phyloP scores from a whole-genome alignment of 1,140 invertebrate genomes.

The Anagrus nilaparvatae region DNA sequence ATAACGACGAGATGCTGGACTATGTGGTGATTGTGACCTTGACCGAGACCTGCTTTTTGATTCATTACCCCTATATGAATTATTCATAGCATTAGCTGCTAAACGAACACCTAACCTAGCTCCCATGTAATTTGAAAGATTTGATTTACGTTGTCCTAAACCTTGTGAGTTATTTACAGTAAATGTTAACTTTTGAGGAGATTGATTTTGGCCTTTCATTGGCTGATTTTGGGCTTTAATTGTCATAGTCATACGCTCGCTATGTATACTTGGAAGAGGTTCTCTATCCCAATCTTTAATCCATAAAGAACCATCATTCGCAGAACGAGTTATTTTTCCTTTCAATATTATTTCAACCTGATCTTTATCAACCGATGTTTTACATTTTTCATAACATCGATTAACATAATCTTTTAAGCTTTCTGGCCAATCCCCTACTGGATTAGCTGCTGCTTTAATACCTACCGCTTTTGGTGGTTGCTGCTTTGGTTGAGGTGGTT shows the following conservation, averaged over 20 bases:
- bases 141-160: slow-evolving; percentile 31
- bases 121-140: slow-evolving; percentile 44
- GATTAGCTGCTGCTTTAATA: slow-evolving; percentile 25
- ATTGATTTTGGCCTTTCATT: slow-evolving; percentile 18
- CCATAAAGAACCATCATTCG: slow-evolving; percentile 74
- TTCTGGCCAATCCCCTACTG: slow-evolving; percentile 56
- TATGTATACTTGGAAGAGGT: slow-evolving; percentile 75
- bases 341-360: slow-evolving; percentile 88
- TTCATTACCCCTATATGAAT: slow-evolving; percentile 25
- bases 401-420: slow-evolving; percentile 77
- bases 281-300: slow-evolving; percentile 87
- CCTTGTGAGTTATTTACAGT: slow-evolving; percentile 21
- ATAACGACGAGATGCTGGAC: slow-evolving; percentile 33
- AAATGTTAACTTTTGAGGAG: slow-evolving; percentile 22
- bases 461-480: slow-evolving; percentile 17
- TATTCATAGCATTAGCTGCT: slow-evolving; percentile 22
- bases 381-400: slow-evolving; percentile 82
- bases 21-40: slow-evolving; percentile 25
- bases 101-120: slow-evolving; percentile 43
- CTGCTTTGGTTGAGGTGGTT: slow-evolving; percentile 22
- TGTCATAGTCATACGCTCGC: slow-evolving; percentile 59
- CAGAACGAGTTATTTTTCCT: slow-evolving; percentile 81
- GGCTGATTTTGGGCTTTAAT: slow-evolving; percentile 33
- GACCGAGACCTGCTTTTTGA: slow-evolving; percentile 22
- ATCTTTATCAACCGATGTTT: slow-evolving; percentile 79